These are phyloP conservation scores for Hypena proboscidalis DNA, from an alignment of 2,888 invertebrate genomes.

Conservation along the genomic window DNA sequence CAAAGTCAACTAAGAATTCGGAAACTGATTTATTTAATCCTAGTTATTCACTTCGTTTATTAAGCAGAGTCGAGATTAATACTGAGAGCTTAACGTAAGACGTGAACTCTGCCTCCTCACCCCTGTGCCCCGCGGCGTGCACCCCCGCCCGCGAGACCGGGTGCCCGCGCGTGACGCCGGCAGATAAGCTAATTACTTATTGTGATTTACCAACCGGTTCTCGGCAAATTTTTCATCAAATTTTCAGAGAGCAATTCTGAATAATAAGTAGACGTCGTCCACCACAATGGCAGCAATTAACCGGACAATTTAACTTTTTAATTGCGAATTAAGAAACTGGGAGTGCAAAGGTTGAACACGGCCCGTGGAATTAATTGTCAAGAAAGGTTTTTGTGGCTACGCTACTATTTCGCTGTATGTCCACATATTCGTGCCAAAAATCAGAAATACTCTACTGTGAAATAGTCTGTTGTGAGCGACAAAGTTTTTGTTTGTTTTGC, in stretches of 20 bases:
- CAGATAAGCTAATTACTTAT: constrained; percentile 82
- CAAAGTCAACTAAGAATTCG: constrained; percentile 56
- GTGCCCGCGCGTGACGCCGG: constrained; percentile 67
- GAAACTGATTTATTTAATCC: constrained; percentile 66
- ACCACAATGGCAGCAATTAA: constrained; percentile 80
- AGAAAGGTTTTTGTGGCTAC: constrained; percentile 49
- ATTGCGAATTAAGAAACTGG: constrained; percentile 78
- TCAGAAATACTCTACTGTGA: background rate
- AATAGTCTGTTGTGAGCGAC: no score
- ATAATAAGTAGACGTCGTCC: constrained; percentile 72
- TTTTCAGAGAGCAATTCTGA: constrained; percentile 68
- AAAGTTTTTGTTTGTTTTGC: no score
- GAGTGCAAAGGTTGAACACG: constrained; percentile 73
- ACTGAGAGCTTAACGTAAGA: constrained; percentile 69
- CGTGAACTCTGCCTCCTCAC: constrained; percentile 53
- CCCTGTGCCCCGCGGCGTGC: constrained; percentile 37
- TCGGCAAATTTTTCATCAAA: constrained; percentile 69
- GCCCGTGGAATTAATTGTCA: constrained; percentile 64
- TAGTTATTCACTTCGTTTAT: constrained; percentile 72
- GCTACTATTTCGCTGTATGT: constrained; percentile 19
- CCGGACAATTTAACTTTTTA: constrained; percentile 82
- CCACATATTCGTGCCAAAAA: constrained; percentile 5
- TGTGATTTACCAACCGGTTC: constrained; percentile 73
- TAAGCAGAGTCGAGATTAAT: constrained; percentile 73
- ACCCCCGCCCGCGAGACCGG: constrained; percentile 43